Evolutionary conservation across 2,113 vertebrate species (phyloP).

Genomic region (Pungitius pungitius): DNA sequence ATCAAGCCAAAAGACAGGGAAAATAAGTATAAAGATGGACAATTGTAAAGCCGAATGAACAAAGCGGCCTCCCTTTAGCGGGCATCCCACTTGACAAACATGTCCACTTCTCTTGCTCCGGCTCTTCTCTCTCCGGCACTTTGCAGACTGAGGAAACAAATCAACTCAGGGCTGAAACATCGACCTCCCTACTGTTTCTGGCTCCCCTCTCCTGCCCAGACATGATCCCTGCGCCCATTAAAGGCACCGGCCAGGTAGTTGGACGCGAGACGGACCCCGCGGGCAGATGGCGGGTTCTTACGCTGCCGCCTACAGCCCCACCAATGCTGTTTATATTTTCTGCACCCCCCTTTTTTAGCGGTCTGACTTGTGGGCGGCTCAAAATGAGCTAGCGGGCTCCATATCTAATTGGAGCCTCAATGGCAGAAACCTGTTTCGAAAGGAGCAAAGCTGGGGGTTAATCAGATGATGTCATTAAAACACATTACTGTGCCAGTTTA

Average conservation of each 20-base stretch:
- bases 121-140: slow-evolving; percentile 42
- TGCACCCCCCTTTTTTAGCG: background rate
- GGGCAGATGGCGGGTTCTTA: background rate
- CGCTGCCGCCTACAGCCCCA: background rate
- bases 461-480: slow-evolving; percentile 58
- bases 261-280: background rate
- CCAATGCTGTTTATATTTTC: background rate
- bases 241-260: slow-evolving; percentile 4
- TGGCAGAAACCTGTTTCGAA: slow-evolving; percentile 32
- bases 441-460: slow-evolving; percentile 45
- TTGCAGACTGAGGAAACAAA: slow-evolving; percentile 48
- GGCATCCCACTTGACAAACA: slow-evolving; percentile 35
- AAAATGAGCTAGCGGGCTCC: slow-evolving; percentile 18
- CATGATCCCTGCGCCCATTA: slow-evolving; percentile 16
- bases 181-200: slow-evolving; percentile 41
- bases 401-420: slow-evolving; percentile 33
- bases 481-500: slow-evolving; percentile 43
- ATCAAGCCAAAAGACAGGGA: slow-evolving; percentile 19
- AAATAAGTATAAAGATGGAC: slow-evolving; percentile 19
- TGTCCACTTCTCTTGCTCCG: slow-evolving; percentile 37
- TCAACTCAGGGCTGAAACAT: slow-evolving; percentile 22
- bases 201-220: slow-evolving; percentile 14
- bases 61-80: slow-evolving; percentile 20
- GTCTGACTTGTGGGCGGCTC: background rate
- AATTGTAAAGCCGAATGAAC: slow-evolving; percentile 6